Evolutionary conservation across 2,113 vertebrate species (phyloP).

Genomic region (Potamarius usumacintae): DNA sequence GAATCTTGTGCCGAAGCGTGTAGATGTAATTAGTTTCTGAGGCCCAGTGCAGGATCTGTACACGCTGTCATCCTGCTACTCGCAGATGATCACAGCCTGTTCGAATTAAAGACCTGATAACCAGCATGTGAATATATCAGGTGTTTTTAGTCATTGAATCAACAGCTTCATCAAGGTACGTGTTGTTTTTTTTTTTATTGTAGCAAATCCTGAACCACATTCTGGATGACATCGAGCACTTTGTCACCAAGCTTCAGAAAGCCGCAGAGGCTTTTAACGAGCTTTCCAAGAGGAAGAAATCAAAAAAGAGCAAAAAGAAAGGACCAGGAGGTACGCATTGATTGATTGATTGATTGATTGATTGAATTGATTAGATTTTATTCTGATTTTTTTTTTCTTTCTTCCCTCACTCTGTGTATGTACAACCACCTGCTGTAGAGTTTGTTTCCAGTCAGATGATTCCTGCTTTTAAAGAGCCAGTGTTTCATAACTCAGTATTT

Average conservation of each 20-base stretch:
- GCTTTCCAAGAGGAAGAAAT: conserved; percentile 88
- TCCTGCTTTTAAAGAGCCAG: not conserved
- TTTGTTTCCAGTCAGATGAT: not conserved
- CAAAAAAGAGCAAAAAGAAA: conserved; percentile 88
- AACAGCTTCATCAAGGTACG: not conserved
- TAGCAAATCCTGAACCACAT: conserved; percentile 98
- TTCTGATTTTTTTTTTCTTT: not conserved
- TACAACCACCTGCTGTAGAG: not conserved
- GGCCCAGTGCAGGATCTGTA: not conserved
- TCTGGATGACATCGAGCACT: conserved; percentile 95
- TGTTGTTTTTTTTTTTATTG: not conserved
- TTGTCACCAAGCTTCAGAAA: conserved; percentile 93
- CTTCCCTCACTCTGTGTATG: not conserved
- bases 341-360: not conserved
- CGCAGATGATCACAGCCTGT: not conserved
- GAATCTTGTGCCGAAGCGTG: not conserved
- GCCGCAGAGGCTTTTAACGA: conserved; percentile 89
- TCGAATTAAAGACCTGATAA: not conserved
- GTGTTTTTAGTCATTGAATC: not conserved
- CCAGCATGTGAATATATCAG: not conserved
- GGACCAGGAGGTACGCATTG: conserved; percentile 83
- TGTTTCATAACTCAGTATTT: not conserved
- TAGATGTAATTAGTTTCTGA: conserved; percentile 5
- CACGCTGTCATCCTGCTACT: not conserved
- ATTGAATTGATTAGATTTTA: not conserved